Conservation (phyloP, 2,113 vertebrate genomes). For the Gorilla gorilla region DNA sequence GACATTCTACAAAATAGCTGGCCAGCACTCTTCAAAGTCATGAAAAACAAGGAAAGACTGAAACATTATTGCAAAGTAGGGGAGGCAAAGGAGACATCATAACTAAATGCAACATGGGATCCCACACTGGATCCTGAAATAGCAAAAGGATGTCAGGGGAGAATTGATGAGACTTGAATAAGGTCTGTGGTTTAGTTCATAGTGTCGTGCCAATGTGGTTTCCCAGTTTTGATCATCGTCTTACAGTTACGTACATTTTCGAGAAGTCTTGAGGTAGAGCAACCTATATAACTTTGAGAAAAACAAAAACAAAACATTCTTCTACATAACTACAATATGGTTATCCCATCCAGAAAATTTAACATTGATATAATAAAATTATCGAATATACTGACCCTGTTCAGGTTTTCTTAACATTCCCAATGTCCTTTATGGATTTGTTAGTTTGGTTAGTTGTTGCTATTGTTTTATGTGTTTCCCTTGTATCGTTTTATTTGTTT, state of each 20-base stretch:
- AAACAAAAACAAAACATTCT: background rate
- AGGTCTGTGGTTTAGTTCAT: rapidly evolving
- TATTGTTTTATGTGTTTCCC: background rate
- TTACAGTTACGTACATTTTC: background rate
- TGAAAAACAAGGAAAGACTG: background rate
- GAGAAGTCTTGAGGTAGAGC: background rate
- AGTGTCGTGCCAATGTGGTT: rapidly evolving
- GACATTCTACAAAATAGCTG: background rate
- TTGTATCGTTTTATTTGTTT: background rate
- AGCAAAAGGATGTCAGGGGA: background rate
- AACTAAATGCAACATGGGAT: too few species aligned
- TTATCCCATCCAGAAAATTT: background rate
- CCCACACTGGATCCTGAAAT: background rate
- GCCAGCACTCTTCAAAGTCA: background rate
- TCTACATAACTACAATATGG: too few species aligned
- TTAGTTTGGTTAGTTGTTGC: background rate
- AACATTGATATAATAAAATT: background rate
- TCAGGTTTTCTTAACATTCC: background rate
- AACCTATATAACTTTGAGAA: background rate
- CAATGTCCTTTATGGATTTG: background rate
- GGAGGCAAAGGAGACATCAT: background rate
- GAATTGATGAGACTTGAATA: background rate
- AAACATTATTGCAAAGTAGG: background rate
- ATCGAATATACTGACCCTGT: background rate
- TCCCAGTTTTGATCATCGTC: background rate